These are phyloP conservation scores for Rhabdophis nuchalis DNA, from an alignment of 2,797 vertebrate genomes.

Conservation along the genomic window DNA sequence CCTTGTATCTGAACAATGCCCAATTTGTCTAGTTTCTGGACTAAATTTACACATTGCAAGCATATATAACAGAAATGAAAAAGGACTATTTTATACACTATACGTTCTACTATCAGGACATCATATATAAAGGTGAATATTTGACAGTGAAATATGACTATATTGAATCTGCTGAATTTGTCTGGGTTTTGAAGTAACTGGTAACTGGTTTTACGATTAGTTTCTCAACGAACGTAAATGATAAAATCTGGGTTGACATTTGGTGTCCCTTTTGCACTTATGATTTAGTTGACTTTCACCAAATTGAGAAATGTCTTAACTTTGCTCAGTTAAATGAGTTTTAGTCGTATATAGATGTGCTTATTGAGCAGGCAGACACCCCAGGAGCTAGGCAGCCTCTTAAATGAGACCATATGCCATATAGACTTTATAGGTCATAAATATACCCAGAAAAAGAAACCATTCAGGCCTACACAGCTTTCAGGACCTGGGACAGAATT, in stretches of 20 bases:
- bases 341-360: background rate
- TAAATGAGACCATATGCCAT: background rate
- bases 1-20: background rate
- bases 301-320: background rate
- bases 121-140: background rate
- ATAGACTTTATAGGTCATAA: background rate
- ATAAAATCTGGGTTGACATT: background rate
- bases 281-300: background rate
- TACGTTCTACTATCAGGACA: background rate
- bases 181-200: background rate
- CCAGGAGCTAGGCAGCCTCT: background rate
- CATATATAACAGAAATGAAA: background rate
- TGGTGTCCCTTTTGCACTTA: background rate
- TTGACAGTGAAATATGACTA: background rate
- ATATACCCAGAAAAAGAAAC: background rate
- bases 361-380: background rate
- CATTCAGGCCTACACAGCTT: background rate
- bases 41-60: background rate
- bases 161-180: background rate
- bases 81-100: background rate
- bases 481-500: background rate
- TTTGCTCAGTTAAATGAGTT: background rate
- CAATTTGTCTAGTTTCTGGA: background rate
- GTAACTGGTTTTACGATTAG: background rate
- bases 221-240: background rate